These are phyloP conservation scores for Campoplex capitator DNA, from an alignment of 2,888 invertebrate genomes.

Conservation along the genomic window DNA sequence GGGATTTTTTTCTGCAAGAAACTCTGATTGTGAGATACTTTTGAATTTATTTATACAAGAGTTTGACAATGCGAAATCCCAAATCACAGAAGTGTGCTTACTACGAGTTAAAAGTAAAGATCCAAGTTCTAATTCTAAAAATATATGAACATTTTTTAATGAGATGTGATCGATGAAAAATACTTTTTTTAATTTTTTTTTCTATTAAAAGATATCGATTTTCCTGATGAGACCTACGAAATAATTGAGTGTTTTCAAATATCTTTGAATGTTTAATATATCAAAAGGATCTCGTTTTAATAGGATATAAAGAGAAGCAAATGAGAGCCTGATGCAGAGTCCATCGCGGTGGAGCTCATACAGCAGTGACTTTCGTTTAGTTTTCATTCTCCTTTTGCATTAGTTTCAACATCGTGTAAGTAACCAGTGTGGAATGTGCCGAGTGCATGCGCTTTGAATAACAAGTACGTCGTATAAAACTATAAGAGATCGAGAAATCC, in stretches of 20 bases:
- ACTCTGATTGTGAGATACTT: too few relatives aligned
- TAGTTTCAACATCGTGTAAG: constrained; percentile 30
- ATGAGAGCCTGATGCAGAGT: neutral
- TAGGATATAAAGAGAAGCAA: constrained; percentile 8
- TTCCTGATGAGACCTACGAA: neutral
- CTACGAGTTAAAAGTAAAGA: too few relatives aligned
- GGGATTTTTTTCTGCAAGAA: too few relatives aligned
- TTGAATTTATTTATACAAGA: too few relatives aligned
- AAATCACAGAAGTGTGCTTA: too few relatives aligned
- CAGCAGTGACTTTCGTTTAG: constrained; percentile 37
- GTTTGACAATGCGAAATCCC: too few relatives aligned
- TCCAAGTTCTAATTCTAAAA: too few relatives aligned
- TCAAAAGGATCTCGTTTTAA: constrained; percentile 12
- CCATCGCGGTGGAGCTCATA: constrained; percentile 4
- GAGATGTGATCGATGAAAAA: too few relatives aligned
- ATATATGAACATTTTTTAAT: too few relatives aligned
- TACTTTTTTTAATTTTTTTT: neutral
- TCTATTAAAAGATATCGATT: neutral
- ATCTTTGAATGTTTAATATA: neutral
- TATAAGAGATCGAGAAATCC: constrained; percentile 41
- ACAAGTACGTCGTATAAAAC: neutral
- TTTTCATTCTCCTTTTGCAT: constrained; percentile 44
- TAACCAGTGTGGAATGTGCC: constrained; percentile 11
- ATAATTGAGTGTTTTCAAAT: neutral
- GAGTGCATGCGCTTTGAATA: constrained; percentile 19